Evolutionary conservation across 2,113 vertebrate genomes (phyloP).

Genomic region (Alectura lathami): DNA sequence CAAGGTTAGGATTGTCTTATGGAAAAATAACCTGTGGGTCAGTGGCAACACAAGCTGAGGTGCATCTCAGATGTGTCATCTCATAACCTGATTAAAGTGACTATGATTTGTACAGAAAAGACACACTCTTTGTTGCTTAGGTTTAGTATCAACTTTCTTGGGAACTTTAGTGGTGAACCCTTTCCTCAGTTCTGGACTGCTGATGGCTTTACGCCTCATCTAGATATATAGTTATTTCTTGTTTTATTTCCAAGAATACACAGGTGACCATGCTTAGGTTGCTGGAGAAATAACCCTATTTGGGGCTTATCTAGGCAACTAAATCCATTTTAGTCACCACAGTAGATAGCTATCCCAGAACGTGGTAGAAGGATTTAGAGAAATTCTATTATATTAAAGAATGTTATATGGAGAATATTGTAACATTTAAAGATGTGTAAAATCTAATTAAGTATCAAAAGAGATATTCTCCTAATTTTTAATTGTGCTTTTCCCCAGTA

Average conservation of each 20-base stretch:
- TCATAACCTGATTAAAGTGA: neutral
- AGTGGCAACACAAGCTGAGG: neutral
- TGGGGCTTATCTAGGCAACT: neutral
- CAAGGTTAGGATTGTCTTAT: neutral
- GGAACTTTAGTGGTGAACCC: neutral
- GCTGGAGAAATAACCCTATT: neutral
- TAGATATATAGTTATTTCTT: neutral
- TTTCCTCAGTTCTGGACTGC: neutral
- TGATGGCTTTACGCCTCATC: neutral
- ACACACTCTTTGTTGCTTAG: neutral
- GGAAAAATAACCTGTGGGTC: neutral
- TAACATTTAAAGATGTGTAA: neutral
- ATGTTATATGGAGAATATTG: neutral
- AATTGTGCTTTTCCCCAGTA: neutral
- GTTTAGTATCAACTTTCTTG: neutral
- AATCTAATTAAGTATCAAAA: conserved; percentile 29
- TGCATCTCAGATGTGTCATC: neutral
- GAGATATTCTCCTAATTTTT: neutral
- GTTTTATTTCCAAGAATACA: neutral
- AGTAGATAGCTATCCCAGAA: neutral
- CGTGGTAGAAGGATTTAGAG: neutral
- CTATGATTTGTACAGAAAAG: neutral
- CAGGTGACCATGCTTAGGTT: neutral
- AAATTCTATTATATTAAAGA: neutral
- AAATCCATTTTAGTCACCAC: neutral